Evolutionary conservation across 2,113 vertebrate genomes (phyloP).

Genomic region (Alces alces): DNA sequence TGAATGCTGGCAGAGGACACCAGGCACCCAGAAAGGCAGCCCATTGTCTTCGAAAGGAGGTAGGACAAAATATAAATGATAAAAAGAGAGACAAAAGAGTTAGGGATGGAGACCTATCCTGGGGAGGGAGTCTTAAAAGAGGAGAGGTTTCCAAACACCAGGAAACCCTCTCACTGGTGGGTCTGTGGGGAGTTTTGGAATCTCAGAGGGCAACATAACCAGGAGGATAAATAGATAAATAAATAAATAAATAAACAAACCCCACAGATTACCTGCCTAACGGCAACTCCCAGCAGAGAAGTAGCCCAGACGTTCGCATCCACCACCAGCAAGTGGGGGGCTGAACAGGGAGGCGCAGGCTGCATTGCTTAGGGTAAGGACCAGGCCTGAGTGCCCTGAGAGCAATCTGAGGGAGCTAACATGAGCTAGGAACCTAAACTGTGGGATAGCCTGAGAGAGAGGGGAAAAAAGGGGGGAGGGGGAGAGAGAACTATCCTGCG

Average conservation of each 20-base stretch:
- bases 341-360: background rate
- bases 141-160: background rate
- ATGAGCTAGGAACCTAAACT: background rate
- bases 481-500: background rate
- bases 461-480: fast-evolving
- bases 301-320: background rate
- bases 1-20: background rate
- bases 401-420: background rate
- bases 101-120: background rate
- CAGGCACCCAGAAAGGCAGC: background rate
- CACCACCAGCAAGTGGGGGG: background rate
- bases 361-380: background rate
- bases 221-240: background rate
- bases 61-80: background rate
- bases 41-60: background rate
- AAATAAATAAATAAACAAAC: background rate
- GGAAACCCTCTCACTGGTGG: background rate
- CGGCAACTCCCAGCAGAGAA: background rate
- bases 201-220: background rate
- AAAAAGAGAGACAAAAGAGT: background rate
- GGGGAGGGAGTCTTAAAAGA: background rate
- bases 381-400: no score
- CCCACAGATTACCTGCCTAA: background rate
- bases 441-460: background rate
- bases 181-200: background rate